Conservation (phyloP, 2,113 vertebrate genomes). For the Aspiorhynchus laticeps region DNA sequence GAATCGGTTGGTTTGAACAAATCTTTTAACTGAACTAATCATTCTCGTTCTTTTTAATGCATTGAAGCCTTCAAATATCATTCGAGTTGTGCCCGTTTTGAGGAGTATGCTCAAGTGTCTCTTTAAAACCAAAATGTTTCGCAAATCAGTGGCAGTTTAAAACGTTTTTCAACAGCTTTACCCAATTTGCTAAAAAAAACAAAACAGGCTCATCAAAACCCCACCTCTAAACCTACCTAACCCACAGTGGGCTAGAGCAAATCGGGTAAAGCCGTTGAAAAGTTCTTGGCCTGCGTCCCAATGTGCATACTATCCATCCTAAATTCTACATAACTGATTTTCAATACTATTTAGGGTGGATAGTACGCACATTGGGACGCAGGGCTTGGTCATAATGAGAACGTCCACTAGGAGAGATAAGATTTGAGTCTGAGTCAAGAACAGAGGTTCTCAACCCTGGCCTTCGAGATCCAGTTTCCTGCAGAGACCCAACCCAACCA, state of each 20-base stretch:
- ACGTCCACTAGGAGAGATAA: too few species aligned
- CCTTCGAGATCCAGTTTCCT: too few species aligned
- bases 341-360: too few species aligned
- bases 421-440: too few species aligned
- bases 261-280: background rate
- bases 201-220: background rate
- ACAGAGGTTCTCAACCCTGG: too few species aligned
- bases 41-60: background rate
- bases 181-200: background rate
- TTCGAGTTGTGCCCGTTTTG: background rate
- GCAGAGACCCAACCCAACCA: too few species aligned
- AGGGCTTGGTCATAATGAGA: too few species aligned
- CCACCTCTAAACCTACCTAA: background rate
- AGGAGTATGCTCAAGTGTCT: background rate
- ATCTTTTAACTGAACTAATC: background rate
- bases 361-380: too few species aligned
- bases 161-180: background rate
- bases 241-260: background rate
- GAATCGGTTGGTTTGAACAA: slow-evolving; percentile 11
- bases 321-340: too few species aligned
- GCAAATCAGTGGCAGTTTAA: background rate
- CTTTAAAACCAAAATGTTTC: background rate
- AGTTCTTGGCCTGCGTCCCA: too few species aligned
- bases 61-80: background rate
- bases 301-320: too few species aligned